These are phyloP conservation scores for Ochropleura leucogaster DNA, from an alignment of 2,888 invertebrate genomes.

Conservation along the genomic window DNA sequence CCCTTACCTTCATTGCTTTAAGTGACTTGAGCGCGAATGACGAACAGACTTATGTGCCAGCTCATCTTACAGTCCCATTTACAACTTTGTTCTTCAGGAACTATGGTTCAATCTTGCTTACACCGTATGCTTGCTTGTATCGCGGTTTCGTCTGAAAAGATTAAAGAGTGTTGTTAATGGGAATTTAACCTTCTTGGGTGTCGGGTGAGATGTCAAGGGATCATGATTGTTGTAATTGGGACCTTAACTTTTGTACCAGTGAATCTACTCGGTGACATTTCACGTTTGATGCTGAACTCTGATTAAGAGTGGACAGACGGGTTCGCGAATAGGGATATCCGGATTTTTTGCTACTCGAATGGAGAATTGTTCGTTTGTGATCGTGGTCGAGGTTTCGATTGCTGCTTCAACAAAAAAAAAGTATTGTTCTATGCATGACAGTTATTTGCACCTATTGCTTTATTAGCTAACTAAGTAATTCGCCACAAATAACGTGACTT, in stretches of 20 bases:
- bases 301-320: not conserved
- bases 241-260: conserved; percentile 61
- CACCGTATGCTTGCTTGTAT: conserved; percentile 4
- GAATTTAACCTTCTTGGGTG: conserved; percentile 54
- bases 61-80: conserved; percentile 70
- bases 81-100: conserved; percentile 36
- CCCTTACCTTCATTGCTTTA: conserved; percentile 75
- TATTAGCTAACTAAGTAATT: not conserved
- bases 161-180: conserved; percentile 58
- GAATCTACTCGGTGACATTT: conserved; percentile 25
- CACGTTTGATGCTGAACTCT: not conserved
- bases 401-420: not conserved
- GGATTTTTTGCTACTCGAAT: conserved; percentile 26
- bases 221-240: conserved; percentile 58
- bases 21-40: conserved; percentile 70
- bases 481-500: too few relatives aligned
- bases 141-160: conserved; percentile 60
- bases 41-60: conserved; percentile 63
- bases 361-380: not conserved
- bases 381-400: not conserved
- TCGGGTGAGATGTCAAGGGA: conserved; percentile 64
- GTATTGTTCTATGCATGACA: not conserved
- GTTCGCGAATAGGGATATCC: not conserved
- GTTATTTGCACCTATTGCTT: not conserved
- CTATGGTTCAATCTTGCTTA: conserved; percentile 46